phyloP scores from a whole-genome alignment of 2,113 vertebrate species.

The Ascaphus truei region DNA sequence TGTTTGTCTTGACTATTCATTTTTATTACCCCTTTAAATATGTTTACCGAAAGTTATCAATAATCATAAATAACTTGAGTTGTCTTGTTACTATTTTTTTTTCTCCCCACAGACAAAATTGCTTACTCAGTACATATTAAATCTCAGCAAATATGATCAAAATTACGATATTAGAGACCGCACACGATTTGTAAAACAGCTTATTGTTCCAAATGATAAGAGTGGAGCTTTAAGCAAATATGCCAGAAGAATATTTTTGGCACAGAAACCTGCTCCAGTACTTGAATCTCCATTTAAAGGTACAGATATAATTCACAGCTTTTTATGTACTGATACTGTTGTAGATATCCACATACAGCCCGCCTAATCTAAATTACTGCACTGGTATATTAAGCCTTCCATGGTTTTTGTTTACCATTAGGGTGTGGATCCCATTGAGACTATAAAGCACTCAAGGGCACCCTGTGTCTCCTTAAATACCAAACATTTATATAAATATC shows the following conservation, averaged over 20 bases:
- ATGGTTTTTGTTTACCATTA: too few species aligned
- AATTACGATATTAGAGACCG: conserved; percentile 98
- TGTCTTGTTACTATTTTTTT: conserved; percentile 61
- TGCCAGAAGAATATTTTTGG: conserved; percentile 91
- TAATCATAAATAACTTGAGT: conserved; percentile 90
- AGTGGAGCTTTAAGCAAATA: conserved; percentile 93
- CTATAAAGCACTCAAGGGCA: too few species aligned
- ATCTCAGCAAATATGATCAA: conserved; percentile 96
- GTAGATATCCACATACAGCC: too few species aligned
- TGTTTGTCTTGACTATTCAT: conserved; percentile 87
- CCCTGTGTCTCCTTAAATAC: too few species aligned
- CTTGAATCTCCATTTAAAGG: conserved; percentile 96
- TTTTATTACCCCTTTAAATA: conserved; percentile 92
- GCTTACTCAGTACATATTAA: conserved; percentile 97
- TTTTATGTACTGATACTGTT: too few species aligned
- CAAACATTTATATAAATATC: too few species aligned
- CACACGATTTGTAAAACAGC: conserved; percentile 95
- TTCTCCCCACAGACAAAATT: conserved; percentile 86
- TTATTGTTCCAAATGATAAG: conserved; percentile 95
- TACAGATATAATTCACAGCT: too few species aligned
- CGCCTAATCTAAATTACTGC: too few species aligned
- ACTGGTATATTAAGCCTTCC: too few species aligned
- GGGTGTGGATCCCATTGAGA: too few species aligned
- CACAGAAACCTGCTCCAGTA: conserved; percentile 88
- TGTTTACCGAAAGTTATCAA: conserved; percentile 96